Conservation (phyloP, 1,140 invertebrate species). For the Diabrotica undecimpunctata region DNA sequence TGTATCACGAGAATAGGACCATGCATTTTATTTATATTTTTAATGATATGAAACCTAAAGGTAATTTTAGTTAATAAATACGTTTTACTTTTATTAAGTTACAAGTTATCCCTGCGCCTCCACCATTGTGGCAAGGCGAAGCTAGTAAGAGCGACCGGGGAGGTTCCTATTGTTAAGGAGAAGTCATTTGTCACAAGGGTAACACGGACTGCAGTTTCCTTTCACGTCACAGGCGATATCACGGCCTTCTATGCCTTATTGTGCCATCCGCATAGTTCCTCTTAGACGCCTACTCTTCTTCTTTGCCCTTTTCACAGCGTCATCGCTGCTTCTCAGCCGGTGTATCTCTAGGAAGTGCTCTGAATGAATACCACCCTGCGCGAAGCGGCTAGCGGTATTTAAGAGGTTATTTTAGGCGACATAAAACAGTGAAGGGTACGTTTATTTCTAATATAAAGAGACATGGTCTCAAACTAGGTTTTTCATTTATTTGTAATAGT, state of each 20-base stretch:
- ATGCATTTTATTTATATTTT: no score
- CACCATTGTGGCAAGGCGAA: constrained; percentile 1
- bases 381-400: constrained; percentile 6
- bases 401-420: constrained; percentile 8
- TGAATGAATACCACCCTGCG: constrained; percentile 5
- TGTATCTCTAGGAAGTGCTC: constrained; percentile 10
- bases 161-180: constrained; percentile 14
- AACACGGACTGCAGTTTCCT: constrained; percentile 21
- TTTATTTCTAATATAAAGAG: no score
- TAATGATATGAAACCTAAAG: no score
- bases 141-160: constrained; percentile 5
- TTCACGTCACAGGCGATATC: constrained; percentile 21
- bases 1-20: no score
- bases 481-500: no score
- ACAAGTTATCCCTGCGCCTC: neutral
- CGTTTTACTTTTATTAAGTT: no score
- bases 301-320: constrained; percentile 3
- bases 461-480: no score
- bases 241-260: constrained; percentile 20
- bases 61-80: no score
- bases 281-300: constrained; percentile 4
- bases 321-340: neutral
- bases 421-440: constrained; percentile 11
- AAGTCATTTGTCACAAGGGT: constrained; percentile 22
- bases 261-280: constrained; percentile 15